These are phyloP conservation scores for Coryphaenoides rupestris DNA, from an alignment of 2,113 vertebrate species.

Conservation along the genomic window DNA sequence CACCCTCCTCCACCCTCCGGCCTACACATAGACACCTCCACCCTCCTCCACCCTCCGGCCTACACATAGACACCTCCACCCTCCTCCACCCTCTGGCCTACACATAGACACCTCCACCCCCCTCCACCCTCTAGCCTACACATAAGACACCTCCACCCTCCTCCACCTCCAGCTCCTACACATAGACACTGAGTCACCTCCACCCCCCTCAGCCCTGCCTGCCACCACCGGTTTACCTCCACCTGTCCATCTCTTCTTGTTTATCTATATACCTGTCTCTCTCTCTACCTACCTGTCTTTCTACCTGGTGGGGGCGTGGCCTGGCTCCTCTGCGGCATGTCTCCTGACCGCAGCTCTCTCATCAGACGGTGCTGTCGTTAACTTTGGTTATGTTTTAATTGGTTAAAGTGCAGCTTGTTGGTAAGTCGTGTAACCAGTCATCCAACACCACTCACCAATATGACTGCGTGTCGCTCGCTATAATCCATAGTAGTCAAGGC, in stretches of 20 bases:
- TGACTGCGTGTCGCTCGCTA: too few relatives aligned
- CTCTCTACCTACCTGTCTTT: slow-evolving; percentile 15
- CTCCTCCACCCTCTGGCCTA: slow-evolving; percentile 65
- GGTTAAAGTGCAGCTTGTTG: too few relatives aligned
- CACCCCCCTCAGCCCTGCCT: slow-evolving; percentile 34
- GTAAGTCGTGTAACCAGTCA: too few relatives aligned
- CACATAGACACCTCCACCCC: slow-evolving; percentile 89
- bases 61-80: slow-evolving; percentile 51
- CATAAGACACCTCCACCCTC: too few relatives aligned
- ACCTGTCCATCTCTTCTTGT: slow-evolving; percentile 37
- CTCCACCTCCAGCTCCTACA: slow-evolving; percentile 70
- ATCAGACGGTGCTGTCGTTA: too few relatives aligned
- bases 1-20: too few relatives aligned
- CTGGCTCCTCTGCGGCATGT: slow-evolving; percentile 38
- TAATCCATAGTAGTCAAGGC: too few relatives aligned
- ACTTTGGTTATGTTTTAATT: too few relatives aligned
- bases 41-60: slow-evolving; percentile 46
- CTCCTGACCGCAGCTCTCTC: too few relatives aligned
- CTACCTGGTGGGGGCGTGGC: slow-evolving; percentile 50
- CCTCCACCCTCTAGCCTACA: too few relatives aligned
- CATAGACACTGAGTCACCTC: slow-evolving; percentile 70
- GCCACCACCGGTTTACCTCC: slow-evolving; percentile 19
- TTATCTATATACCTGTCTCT: slow-evolving; percentile 31
- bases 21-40: too few relatives aligned
- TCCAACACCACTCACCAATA: too few relatives aligned